Conservation (phyloP, 2,113 vertebrate species). For the Phylloscopus trochilus region DNA sequence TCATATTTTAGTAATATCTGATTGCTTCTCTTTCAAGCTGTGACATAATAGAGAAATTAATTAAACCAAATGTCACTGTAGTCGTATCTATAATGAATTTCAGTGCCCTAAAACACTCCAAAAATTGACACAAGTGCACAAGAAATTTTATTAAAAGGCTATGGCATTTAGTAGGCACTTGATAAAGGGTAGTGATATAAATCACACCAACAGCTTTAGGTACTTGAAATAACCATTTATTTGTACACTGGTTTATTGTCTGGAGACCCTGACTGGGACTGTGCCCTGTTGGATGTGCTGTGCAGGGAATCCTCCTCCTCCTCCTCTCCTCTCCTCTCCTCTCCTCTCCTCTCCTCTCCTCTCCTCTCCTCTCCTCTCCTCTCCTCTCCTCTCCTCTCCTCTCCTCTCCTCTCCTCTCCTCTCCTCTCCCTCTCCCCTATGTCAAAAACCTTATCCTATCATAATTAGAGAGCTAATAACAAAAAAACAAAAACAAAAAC, state of each 20-base stretch:
- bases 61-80: conserved; percentile 39
- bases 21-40: conserved; percentile 28
- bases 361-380: no score
- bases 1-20: background rate
- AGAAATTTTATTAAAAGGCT: conserved; percentile 19
- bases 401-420: background rate
- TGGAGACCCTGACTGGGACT: background rate
- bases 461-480: background rate
- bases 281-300: background rate
- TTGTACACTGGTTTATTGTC: background rate
- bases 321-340: no score
- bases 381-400: no score
- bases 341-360: no score
- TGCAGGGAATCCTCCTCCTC: background rate
- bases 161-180: background rate
- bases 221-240: background rate
- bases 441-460: background rate
- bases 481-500: no score
- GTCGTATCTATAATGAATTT: conserved; percentile 30
- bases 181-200: background rate
- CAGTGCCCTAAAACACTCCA: background rate
- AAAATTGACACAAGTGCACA: background rate
- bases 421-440: background rate
- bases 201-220: background rate
- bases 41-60: conserved; percentile 40